Evolutionary conservation across 2,797 vertebrate genomes (phyloP).

Genomic region (Paratrypauchen microcephalus): DNA sequence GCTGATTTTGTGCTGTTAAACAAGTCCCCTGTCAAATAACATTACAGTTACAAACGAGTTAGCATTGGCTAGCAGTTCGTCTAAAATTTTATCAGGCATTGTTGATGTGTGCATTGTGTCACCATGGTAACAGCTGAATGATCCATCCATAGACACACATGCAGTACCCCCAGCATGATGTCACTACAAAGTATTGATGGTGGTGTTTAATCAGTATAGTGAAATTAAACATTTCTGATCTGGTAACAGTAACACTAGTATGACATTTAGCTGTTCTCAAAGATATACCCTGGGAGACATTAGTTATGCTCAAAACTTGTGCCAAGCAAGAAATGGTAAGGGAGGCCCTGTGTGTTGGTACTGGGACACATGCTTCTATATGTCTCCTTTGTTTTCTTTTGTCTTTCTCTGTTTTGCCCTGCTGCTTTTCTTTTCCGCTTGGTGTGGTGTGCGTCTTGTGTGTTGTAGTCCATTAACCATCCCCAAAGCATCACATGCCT

Average conservation of each 20-base stretch:
- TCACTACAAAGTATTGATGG: no score
- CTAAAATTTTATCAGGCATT: no score
- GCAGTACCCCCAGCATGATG: no score
- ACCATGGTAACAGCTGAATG: no score
- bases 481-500: conserved; percentile 61
- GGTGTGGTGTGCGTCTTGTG: conserved; percentile 51
- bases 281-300: neutral
- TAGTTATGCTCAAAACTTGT: neutral
- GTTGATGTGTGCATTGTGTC: no score
- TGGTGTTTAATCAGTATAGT: neutral
- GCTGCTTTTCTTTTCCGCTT: conserved; percentile 45
- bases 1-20: no score
- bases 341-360: conserved; percentile 39
- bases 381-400: conserved; percentile 46
- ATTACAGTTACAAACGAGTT: no score
- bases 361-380: conserved; percentile 75
- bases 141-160: no score
- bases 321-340: conserved; percentile 2
- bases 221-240: neutral
- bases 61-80: no score
- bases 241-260: neutral
- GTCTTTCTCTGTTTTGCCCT: conserved; percentile 45
- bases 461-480: conserved; percentile 54
- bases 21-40: no score
- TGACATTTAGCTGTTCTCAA: neutral